Percentiles rank a stretch among this genome's conserved stretches.
phyloP scores from a whole-genome alignment of 1,140 invertebrate genomes.

The Plutomurus gul region DNA sequence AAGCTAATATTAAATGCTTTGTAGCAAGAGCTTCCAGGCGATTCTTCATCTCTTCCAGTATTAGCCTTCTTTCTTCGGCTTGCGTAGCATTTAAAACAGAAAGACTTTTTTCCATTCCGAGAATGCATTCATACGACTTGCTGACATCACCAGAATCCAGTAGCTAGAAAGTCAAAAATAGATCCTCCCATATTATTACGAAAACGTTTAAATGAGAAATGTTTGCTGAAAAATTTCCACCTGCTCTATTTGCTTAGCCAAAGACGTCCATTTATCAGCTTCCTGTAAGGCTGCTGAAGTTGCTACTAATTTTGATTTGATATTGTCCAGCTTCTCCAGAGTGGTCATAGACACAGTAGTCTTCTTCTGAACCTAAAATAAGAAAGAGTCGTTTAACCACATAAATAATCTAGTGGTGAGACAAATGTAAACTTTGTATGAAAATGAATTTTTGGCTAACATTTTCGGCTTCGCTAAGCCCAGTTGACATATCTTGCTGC shows the following conservation, averaged over 20 bases:
- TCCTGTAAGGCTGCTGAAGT: slow-evolving; percentile 51
- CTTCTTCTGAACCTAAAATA: slow-evolving; percentile 48
- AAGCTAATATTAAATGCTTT: slow-evolving; percentile 52
- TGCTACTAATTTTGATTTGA: slow-evolving; percentile 45
- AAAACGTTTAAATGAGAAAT: not conserved
- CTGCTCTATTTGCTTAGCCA: slow-evolving; percentile 51
- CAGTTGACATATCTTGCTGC: slow-evolving; percentile 42
- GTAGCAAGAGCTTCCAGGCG: slow-evolving; percentile 51
- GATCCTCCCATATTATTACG: not conserved
- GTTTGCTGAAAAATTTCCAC: not conserved
- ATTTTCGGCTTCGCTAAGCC: slow-evolving; percentile 48
- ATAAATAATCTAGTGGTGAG: not conserved
- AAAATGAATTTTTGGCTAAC: slow-evolving; percentile 17
- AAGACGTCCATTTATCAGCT: slow-evolving; percentile 53
- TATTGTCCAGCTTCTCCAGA: slow-evolving; percentile 49
- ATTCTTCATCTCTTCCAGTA: slow-evolving; percentile 54
- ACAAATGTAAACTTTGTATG: not conserved
- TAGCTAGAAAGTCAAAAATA: slow-evolving; percentile 31
- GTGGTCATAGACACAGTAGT: slow-evolving; percentile 51
- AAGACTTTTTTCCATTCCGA: slow-evolving; percentile 52
- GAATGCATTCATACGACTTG: slow-evolving; percentile 53
- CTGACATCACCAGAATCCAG: slow-evolving; percentile 51
- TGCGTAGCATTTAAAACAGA: slow-evolving; percentile 41
- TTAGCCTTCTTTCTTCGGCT: slow-evolving; percentile 45
- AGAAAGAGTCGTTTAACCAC: not conserved